phyloP scores from a whole-genome alignment of 1,140 invertebrate species.

The Mya arenaria region DNA sequence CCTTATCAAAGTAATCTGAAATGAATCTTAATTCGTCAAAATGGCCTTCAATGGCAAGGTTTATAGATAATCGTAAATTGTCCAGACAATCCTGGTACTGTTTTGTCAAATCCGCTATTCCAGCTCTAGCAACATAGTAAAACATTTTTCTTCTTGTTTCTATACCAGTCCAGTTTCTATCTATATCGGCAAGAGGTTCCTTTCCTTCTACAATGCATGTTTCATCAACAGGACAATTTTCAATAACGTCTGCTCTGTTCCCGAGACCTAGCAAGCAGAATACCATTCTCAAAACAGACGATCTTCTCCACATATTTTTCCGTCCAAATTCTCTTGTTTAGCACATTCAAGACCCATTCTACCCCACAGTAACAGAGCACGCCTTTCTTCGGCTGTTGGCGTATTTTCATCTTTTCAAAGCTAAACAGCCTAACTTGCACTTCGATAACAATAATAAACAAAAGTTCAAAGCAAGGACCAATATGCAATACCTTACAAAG shows the following conservation, averaged over 20 bases:
- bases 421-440: too few species aligned
- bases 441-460: not conserved
- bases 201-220: not conserved
- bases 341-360: not conserved
- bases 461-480: constrained; percentile 7
- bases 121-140: constrained; percentile 4
- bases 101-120: not conserved
- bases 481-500: not conserved
- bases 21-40: constrained; percentile 21
- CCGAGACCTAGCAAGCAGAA: not conserved
- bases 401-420: not conserved
- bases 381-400: not conserved
- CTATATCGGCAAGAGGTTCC: not conserved
- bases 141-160: constrained; percentile 10
- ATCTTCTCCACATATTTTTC: not conserved
- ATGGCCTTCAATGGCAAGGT: not conserved
- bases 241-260: not conserved
- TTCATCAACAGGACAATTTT: not conserved
- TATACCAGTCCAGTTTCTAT: constrained; percentile 6
- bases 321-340: not conserved
- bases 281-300: not conserved
- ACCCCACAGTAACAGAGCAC: not conserved
- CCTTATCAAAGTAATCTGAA: not conserved
- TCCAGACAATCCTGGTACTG: not conserved
- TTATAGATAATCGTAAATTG: not conserved